Conservation (phyloP, 2,888 invertebrate species). For the Lepidocyrtinus sp. region DNA sequence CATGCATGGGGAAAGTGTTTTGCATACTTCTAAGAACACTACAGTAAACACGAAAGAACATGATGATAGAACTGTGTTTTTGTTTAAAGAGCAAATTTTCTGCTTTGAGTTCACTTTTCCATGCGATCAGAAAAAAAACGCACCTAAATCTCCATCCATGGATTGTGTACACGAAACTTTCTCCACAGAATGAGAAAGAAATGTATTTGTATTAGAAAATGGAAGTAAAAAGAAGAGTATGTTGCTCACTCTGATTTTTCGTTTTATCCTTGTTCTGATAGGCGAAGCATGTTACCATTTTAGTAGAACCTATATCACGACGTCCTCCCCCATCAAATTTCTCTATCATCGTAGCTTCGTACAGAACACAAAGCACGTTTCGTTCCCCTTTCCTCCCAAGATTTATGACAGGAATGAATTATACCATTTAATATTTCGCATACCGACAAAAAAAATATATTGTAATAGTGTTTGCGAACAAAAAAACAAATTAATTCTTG, state of each 20-base stretch:
- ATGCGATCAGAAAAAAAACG: too few species aligned
- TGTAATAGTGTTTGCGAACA: conserved; percentile 37
- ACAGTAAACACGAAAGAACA: background rate
- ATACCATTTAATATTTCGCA: conserved; percentile 69
- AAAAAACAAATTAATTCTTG: conserved; percentile 6
- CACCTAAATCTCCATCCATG: too few species aligned
- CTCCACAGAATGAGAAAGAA: too few species aligned
- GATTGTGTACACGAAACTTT: conserved; percentile 8
- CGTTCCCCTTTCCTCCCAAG: conserved; percentile 57
- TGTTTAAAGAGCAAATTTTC: too few species aligned
- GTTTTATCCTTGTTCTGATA: too few species aligned
- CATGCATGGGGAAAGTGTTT: background rate
- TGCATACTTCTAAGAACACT: background rate
- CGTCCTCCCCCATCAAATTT: conserved; percentile 13
- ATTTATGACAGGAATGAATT: conserved; percentile 69
- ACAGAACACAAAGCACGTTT: conserved; percentile 63
- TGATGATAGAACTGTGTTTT: too few species aligned
- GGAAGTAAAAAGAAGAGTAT: too few species aligned
- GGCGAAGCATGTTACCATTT: too few species aligned
- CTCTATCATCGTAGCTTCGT: conserved; percentile 33
- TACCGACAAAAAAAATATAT: conserved; percentile 62
- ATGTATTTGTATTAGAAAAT: too few species aligned
- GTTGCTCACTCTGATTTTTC: too few species aligned
- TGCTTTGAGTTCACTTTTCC: too few species aligned
- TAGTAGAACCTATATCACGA: too few species aligned